phyloP scores from a whole-genome alignment of 2,888 invertebrate species.

The Brachycybe producta region DNA sequence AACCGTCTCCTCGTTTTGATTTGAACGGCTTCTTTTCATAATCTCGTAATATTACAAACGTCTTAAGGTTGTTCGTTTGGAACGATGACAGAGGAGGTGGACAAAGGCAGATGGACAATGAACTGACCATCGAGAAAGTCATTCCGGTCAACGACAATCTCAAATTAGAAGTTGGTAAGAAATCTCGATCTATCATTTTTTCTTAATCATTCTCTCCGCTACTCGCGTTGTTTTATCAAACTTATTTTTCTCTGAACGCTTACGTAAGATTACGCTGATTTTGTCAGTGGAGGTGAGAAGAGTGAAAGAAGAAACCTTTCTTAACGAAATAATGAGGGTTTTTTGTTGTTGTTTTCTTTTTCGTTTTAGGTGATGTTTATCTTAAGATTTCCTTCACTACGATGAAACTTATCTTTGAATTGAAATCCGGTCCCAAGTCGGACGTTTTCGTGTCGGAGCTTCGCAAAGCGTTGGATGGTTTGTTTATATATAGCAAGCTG shows the following conservation, averaged over 20 bases:
- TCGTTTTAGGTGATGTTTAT: conserved; percentile 35
- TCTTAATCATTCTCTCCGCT: neutral
- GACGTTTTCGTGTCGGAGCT: conserved; percentile 60
- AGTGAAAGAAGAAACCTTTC: too few relatives aligned
- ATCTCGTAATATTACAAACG: too few relatives aligned
- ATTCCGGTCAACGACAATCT: conserved; percentile 68
- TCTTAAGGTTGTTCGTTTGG: too few relatives aligned
- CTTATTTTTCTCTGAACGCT: neutral
- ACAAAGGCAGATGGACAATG: too few relatives aligned
- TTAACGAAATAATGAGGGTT: neutral
- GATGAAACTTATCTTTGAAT: conserved; percentile 41
- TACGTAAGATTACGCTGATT: neutral
- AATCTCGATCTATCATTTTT: neutral
- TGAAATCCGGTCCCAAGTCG: conserved; percentile 46
- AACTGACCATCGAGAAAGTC: conserved; percentile 66
- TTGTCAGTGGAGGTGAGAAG: too few relatives aligned
- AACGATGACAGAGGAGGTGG: too few relatives aligned
- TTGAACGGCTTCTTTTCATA: too few relatives aligned
- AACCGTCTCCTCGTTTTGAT: too few relatives aligned
- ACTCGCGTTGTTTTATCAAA: too few relatives aligned
- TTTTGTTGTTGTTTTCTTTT: neutral
- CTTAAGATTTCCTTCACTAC: conserved; percentile 43
- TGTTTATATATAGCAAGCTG: conserved; percentile 22
- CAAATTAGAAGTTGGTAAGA: conserved; percentile 55
- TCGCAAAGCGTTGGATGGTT: conserved; percentile 57